phyloP scores from a whole-genome alignment of 1,140 invertebrate species.

The Cyphomyrmex costatus region DNA sequence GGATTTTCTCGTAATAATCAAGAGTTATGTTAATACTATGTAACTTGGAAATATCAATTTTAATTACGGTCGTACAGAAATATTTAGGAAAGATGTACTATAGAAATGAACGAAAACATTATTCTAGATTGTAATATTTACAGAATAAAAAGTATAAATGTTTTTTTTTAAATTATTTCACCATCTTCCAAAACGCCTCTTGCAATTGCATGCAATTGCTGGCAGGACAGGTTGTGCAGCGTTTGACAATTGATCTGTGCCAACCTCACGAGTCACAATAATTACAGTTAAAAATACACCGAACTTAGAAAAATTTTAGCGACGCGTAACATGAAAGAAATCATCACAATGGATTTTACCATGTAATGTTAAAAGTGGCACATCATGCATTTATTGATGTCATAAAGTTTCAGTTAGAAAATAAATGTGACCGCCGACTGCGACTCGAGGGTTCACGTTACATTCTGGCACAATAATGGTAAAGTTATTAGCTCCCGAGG shows the following conservation, averaged over 20 bases:
- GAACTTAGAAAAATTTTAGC: not conserved
- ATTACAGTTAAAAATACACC: constrained; percentile 5
- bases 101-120: not conserved
- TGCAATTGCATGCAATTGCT: not conserved
- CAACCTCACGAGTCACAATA: not conserved
- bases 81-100: not conserved
- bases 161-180: constrained; percentile 16
- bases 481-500: constrained; percentile 70
- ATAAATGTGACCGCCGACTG: constrained; percentile 75
- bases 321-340: not conserved
- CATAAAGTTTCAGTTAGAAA: constrained; percentile 68
- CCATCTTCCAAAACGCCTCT: not conserved
- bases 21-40: not conserved
- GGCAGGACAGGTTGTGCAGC: not conserved
- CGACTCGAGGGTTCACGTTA: constrained; percentile 10
- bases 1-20: not conserved
- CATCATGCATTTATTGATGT: constrained; percentile 72
- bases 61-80: not conserved
- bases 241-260: constrained; percentile 8
- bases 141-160: not conserved
- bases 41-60: not conserved
- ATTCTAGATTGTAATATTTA: not conserved
- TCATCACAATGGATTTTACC: constrained; percentile 76
- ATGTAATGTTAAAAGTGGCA: constrained; percentile 73
- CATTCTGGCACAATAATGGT: constrained; percentile 55